Evolutionary conservation across 2,888 invertebrate genomes (phyloP), one percentile per base, ranked within the genome.

Genomic region (Drosophila testacea): DNA sequence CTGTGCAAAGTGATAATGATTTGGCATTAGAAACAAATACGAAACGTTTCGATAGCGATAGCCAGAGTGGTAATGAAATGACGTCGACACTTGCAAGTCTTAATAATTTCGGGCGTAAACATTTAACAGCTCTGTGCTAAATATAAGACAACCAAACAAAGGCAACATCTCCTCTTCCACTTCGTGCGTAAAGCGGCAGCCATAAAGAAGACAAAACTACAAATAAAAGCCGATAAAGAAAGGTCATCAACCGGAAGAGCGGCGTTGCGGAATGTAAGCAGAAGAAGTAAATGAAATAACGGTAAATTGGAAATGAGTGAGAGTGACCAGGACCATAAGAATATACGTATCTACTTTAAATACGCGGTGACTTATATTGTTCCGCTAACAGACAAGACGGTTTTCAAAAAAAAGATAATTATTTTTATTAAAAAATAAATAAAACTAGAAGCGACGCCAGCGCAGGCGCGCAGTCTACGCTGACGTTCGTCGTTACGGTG

Each of bases 191-290:
- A 73, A 68, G 68, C 52, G 61, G 42, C 51, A 60, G 30, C 22
- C 22, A 22, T 56, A 61, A 66, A 69, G 57, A 48, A 72, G 46
- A 63, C 62, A 66, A 79, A 68, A 80, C 67, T 63, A 79, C 71
- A 82, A 87, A 85, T 78, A 82, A 89, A 88, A 81, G 90, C 89
- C 91, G 90, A 90, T 89, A 90, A 85, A 91, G 90, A 90, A 85
- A 91, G 90, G 90, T 91, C 91, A 90, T 90, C 91, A 91, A 91
- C 90, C 90, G 90, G 86, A 90, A 91, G 85, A 91, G 81, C 82
- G 69, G 51, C 56, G 72, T 70, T 69, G 52, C 61, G 70, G 73
- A 83, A 87, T 77, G 56, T 78, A 59, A 54, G 68, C 66, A 22
- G 52, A 54, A 51, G 56, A 16, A 50, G 41, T 55, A 36, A 42